Conservation (phyloP, 2,797 vertebrate species). For the Champsocephalus esox region DNA sequence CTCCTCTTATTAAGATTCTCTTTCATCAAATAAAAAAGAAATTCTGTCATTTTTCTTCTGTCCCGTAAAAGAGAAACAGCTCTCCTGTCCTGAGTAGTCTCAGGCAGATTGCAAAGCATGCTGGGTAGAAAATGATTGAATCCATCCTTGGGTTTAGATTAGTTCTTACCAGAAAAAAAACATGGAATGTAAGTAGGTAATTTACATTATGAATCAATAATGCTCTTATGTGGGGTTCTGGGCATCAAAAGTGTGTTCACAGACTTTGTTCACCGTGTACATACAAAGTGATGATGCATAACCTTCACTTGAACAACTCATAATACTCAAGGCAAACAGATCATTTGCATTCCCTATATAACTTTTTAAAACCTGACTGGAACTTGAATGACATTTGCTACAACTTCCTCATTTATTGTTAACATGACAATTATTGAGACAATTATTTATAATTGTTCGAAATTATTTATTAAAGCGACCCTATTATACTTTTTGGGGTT, state of each 20-base stretch:
- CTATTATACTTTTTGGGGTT: too few species aligned
- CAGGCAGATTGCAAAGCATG: slow-evolving; percentile 35
- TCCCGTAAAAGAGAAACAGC: background rate
- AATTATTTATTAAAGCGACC: background rate
- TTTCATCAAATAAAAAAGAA: slow-evolving; percentile 2
- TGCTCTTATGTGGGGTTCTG: slow-evolving; percentile 7
- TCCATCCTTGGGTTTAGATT: slow-evolving; percentile 41
- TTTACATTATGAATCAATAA: slow-evolving; percentile 60
- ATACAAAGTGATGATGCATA: slow-evolving; percentile 2
- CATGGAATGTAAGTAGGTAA: slow-evolving; percentile 31
- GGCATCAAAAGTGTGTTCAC: background rate
- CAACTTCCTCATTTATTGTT: background rate
- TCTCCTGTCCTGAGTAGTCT: slow-evolving; percentile 22
- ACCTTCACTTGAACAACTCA: background rate
- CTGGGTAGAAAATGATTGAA: slow-evolving; percentile 39
- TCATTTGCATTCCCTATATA: background rate
- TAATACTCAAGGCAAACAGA: background rate
- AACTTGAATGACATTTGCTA: background rate
- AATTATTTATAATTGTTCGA: background rate
- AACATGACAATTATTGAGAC: background rate
- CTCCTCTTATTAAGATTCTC: slow-evolving; percentile 5
- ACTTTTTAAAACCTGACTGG: background rate
- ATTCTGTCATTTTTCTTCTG: slow-evolving; percentile 10
- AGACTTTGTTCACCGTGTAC: background rate
- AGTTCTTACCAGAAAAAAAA: slow-evolving; percentile 14